Base-by-base conservation (phyloP, 1,140 invertebrate species). In the Capitella teleta region DNA sequence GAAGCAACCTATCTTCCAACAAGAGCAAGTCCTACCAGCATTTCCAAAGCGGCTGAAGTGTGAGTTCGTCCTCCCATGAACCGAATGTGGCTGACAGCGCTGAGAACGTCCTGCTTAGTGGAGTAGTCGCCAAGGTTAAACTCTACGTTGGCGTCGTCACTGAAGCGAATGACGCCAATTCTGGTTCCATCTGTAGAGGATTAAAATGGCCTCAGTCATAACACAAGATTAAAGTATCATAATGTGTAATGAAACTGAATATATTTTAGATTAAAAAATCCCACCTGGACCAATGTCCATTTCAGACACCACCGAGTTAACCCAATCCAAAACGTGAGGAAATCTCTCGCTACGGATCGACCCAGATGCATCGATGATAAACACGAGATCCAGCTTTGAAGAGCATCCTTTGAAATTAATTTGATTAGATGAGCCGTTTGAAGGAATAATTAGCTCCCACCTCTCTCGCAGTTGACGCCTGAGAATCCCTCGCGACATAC, bases 351-450 rank as follows among this genome's bases (percentile, higher is more conserved):
- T 46, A n/a, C 45, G 19, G 24, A 51, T 46, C 28, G 47, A 50
- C 8, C 47, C 53, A 1, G 47, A 50, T 2, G 30, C 40, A 19
- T 54, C 53, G 19, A 54, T 37, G 30, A 54, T 26, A 25, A 54
- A 45, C 42, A 47, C 28, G 14, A 54, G 25, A 43, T 54, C 53
- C 3, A 46, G n/a, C 16, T 36, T 32, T n/a, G 30, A 34, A 6
- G 12, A 28, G 30, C 53, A 51, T 18, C 34, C 53, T 54, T 16
- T 5, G 6, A 40, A 3, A 12, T 16, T 16, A 40, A 40, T 40
- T 16, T 8, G 8, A 4, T 40, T 6, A 5, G 4, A 38, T 38
- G 36, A 38, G 36, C 23, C 23, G 23, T 5, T 16, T 38, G 21
- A 38, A 38, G 36, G 36, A 12, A 1, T 14, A 5, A 34, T 10